A percentile compares a stretch with the other conserved stretches of the same genome.
These are phyloP conservation scores for Dendrolimus punctatus DNA, from an alignment of 1,140 invertebrate species.

Conservation along the genomic window DNA sequence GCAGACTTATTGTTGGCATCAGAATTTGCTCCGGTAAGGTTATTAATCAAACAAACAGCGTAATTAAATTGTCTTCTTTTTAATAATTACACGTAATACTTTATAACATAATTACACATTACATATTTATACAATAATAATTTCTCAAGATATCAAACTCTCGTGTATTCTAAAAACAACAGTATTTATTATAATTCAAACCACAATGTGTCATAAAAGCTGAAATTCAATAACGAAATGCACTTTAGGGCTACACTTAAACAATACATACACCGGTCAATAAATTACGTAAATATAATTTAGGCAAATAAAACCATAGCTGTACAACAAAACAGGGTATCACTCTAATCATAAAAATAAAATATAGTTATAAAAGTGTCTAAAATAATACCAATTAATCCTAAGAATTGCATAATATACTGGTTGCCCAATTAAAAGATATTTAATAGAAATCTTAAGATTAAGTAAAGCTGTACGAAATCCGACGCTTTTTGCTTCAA, in stretches of 20 bases:
- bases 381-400: constrained; percentile 12
- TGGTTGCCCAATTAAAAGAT: constrained; percentile 13
- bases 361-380: constrained; percentile 9
- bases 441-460: constrained; percentile 30
- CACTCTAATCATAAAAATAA: constrained; percentile 8
- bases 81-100: constrained; percentile 70
- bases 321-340: constrained; percentile 41
- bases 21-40: background rate
- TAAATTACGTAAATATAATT: constrained; percentile 71
- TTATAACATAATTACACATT: constrained; percentile 70
- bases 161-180: constrained; percentile 58
- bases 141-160: constrained; percentile 67
- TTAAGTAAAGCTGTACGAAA: constrained; percentile 60
- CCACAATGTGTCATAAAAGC: constrained; percentile 47
- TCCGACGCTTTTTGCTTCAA: too few relatives aligned
- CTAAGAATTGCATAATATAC: background rate
- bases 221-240: constrained; percentile 59
- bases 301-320: constrained; percentile 52
- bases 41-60: constrained; percentile 13
- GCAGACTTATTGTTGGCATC: background rate
- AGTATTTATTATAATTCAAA: constrained; percentile 34
- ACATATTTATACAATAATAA: constrained; percentile 65
- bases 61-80: constrained; percentile 66
- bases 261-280: constrained; percentile 41
- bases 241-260: constrained; percentile 53